phyloP scores from a whole-genome alignment of 1,140 invertebrate species.

The Ylistrum balloti region DNA sequence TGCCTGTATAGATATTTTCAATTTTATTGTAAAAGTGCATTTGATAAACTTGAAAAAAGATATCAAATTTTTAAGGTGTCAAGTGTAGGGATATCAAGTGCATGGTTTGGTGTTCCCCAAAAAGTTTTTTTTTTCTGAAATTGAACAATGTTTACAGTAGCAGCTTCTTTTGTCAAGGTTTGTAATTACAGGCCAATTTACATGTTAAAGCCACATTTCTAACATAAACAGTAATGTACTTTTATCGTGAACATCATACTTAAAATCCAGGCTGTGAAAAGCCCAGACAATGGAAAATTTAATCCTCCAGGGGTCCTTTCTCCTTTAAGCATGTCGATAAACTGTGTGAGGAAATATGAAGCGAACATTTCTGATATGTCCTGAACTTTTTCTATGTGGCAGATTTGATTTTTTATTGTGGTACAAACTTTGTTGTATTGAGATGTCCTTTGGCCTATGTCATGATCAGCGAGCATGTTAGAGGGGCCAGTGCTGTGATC shows the following conservation, averaged over 20 bases:
- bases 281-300: not conserved
- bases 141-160: not conserved
- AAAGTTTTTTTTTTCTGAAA: not conserved
- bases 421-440: not conserved
- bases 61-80: too few species aligned
- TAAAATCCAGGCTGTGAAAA: not conserved
- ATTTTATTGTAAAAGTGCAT: too few species aligned
- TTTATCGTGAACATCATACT: slow-evolving; percentile 13
- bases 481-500: not conserved
- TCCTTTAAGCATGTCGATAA: not conserved
- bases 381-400: not conserved
- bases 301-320: not conserved
- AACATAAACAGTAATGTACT: slow-evolving; percentile 21
- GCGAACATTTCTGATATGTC: not conserved
- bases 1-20: too few species aligned
- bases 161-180: not conserved
- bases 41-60: too few species aligned
- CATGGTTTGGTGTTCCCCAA: not conserved
- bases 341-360: slow-evolving; percentile 32
- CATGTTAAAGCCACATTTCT: not conserved
- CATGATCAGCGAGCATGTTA: not conserved
- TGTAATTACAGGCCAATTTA: not conserved
- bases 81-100: too few species aligned
- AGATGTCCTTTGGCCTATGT: not conserved
- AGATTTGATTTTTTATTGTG: slow-evolving; percentile 21